These are phyloP conservation scores for Dendrolimus houi DNA, from an alignment of 2,888 invertebrate species.

Conservation along the genomic window DNA sequence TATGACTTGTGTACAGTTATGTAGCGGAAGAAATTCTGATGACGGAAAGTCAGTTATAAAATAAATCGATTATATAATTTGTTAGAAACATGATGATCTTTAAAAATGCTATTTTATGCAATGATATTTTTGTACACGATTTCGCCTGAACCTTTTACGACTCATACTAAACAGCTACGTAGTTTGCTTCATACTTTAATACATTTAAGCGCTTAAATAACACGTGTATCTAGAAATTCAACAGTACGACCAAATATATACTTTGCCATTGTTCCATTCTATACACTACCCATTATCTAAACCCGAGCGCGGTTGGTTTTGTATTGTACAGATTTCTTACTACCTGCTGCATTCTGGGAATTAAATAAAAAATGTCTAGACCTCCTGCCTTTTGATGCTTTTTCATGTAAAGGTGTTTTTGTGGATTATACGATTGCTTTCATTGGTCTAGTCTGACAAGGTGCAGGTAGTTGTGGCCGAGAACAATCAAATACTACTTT, in stretches of 20 bases:
- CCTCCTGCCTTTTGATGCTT: constrained; percentile 64
- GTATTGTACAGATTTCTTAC: constrained; percentile 30
- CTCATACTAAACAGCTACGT: no score
- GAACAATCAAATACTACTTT: constrained; percentile 43
- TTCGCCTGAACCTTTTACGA: no score
- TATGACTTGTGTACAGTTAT: no score
- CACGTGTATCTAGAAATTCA: background rate
- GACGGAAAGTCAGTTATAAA: no score
- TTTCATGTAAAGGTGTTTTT: constrained; percentile 65
- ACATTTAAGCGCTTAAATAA: no score
- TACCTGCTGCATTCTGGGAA: constrained; percentile 64
- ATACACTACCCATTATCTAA: constrained; percentile 8
- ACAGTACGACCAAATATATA: background rate
- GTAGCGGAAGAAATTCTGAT: no score
- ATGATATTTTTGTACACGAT: no score
- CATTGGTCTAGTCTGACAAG: constrained; percentile 52
- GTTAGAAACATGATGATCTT: no score
- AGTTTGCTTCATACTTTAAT: no score
- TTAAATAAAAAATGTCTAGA: constrained; percentile 62
- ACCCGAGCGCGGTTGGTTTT: constrained; percentile 11
- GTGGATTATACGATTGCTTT: constrained; percentile 33
- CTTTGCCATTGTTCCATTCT: constrained; percentile 7
- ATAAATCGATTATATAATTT: no score
- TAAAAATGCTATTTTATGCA: no score
- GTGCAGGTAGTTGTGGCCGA: constrained; percentile 56